A percentile compares a stretch with the other conserved stretches of the same genome.
phyloP scores from a whole-genome alignment of 2,888 invertebrate species.

The Cheilosia pagana region DNA sequence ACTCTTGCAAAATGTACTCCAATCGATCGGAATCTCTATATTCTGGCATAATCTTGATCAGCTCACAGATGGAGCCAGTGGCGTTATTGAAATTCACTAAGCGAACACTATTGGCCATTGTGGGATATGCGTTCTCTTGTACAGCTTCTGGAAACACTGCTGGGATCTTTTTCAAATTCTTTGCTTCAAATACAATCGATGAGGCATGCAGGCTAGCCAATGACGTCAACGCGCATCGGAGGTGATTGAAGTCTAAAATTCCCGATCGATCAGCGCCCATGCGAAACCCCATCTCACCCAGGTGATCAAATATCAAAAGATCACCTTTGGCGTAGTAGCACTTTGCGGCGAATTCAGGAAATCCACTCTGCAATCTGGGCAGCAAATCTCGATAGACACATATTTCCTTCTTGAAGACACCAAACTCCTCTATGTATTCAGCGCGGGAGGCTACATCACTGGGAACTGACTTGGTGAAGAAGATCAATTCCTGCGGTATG shows the following conservation, averaged over 20 bases:
- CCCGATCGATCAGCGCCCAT: slow-evolving; percentile 80
- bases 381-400: slow-evolving; percentile 83
- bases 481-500: slow-evolving; percentile 78
- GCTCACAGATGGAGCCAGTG: slow-evolving; percentile 79
- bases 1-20: slow-evolving; percentile 77
- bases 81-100: slow-evolving; percentile 78
- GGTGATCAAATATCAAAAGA: slow-evolving; percentile 83
- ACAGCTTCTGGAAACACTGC: slow-evolving; percentile 79
- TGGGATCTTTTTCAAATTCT: slow-evolving; percentile 74
- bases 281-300: slow-evolving; percentile 79
- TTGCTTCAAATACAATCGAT: slow-evolving; percentile 83
- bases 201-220: slow-evolving; percentile 84
- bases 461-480: slow-evolving; percentile 87
- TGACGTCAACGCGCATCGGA: slow-evolving; percentile 81
- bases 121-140: slow-evolving; percentile 82
- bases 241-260: slow-evolving; percentile 81
- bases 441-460: slow-evolving; percentile 84
- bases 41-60: slow-evolving; percentile 80
- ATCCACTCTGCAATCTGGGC: slow-evolving; percentile 80
- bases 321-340: slow-evolving; percentile 83
- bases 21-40: slow-evolving; percentile 77
- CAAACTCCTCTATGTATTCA: slow-evolving; percentile 83
- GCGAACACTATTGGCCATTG: slow-evolving; percentile 77
- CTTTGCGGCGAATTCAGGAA: slow-evolving; percentile 80
- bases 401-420: slow-evolving; percentile 84